Evolutionary conservation across 1,140 invertebrate genomes (phyloP), one percentile per base, ranked within the genome.

Genomic region (Euwallacea similis): DNA sequence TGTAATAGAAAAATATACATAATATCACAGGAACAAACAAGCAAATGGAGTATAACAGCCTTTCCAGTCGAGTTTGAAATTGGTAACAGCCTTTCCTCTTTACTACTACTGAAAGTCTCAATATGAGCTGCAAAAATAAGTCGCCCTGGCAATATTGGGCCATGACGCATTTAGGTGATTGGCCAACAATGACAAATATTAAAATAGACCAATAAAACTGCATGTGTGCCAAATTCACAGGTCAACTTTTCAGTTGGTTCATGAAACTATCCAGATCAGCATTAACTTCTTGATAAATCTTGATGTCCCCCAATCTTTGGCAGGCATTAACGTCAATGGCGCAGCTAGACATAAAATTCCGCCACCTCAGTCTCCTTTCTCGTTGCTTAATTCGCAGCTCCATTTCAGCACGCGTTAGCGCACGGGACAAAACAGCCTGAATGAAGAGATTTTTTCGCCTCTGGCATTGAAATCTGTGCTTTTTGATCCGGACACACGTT

Each of bases 301-400:
- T 56, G 13, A 44, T 59, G 54, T 78, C 74, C 13, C 66, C 16
- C 9, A 65, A 44, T 42, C 64, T 66, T 61, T 44, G 15, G 54
- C 61, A 61, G 46, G 65, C 61, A 58, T 59, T 47, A 21, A 11
- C 7, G 58, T 58, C 13, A 58, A 74, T 59, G 42, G 74, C 55
- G 11, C 79, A 72, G 56, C 77, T 77, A 6, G 75, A 75, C 66
- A 81, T 83, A 16, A 84, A 60, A 9, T 56, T 56, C 42, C 82
- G 80, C 83, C 83, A 85, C 41, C 77, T 81, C 41, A 74, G 69
- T 66, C 79, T 80, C 21, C 83, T 75, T 7, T 78, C 76, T 21
- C 81, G 74, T 69, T 85, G 83, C 69, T 82, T 84, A 6, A 42
- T 73, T 33, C 79, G 79, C 42, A 85, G 75, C 65, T 85, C 82